Base-by-base conservation (phyloP, 2,888 invertebrate species). In the Cryptocephalus moraei region DNA sequence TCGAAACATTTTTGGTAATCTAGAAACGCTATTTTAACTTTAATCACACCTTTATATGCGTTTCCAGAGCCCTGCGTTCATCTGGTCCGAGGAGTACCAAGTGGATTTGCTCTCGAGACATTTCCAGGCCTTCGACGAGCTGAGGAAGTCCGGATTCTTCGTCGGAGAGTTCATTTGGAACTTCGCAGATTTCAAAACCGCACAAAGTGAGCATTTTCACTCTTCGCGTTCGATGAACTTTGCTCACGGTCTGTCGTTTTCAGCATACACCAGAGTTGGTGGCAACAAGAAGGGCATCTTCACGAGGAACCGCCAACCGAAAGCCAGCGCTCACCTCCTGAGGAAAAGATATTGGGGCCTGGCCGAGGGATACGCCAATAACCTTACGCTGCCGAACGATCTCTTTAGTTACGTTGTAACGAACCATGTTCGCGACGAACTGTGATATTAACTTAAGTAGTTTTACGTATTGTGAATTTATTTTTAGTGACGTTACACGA, bases 121-220 rank as follows among this genome's bases (percentile, higher is more conserved):
- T 64, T 96, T 97, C 65, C 79, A 84, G 65, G 93, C 91, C 0
- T 96, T 97, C 65, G 97, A 97, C 67, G 70, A 71, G n/a, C 70
- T 95, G 32, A 78, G 91, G 44, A 73, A 73, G 2, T 70, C 79
- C 47, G 79, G 81, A 6, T 90, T 86, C 72, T 89, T 97, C 61
- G 81, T 91, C 31, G 97, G 97, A 3, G 97, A 97, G 74, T 92
- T 96, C 75, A 89, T 96, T 40, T 97, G 97, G 97, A 97, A 97
- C 71, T 97, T 97, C 71, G 97, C 97, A 1, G 97, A 97, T 69
- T 99, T 97, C 65, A 91, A 92, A 71, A 97, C 97, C 9, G 85
- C 84, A 44, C 90, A 94, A 77, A 80, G 63, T 63, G 54, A 51
- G 52, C 39, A 9, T 22, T n/a, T n/a, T 22, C 2, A 22, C 22